Evolutionary conservation across 2,888 invertebrate genomes (phyloP).

Genomic region (Hirudinaria manillensis): DNA sequence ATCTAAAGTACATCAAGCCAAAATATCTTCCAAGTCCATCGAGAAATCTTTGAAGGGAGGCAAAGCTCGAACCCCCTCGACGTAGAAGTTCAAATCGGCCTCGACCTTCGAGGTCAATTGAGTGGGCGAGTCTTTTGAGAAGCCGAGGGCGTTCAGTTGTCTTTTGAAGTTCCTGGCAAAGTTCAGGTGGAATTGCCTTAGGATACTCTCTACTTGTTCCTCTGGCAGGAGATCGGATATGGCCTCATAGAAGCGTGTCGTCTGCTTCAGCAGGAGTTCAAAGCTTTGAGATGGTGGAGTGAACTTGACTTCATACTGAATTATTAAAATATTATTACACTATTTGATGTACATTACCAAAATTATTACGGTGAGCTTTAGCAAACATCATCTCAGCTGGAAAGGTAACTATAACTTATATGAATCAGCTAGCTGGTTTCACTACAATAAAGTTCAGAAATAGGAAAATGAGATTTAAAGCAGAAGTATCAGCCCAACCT

Average conservation of each 20-base stretch:
- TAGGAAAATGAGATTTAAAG: background rate
- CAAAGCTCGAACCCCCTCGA: constrained; percentile 48
- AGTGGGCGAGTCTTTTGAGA: background rate
- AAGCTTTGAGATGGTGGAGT: constrained; percentile 67
- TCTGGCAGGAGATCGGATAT: constrained; percentile 74
- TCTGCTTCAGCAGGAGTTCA: constrained; percentile 62
- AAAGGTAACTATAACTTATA: no score
- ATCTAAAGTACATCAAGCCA: background rate
- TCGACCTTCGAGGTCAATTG: constrained; percentile 6
- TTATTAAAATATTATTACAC: no score
- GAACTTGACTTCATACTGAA: constrained; percentile 80
- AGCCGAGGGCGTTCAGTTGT: constrained; percentile 1
- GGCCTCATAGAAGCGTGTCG: constrained; percentile 84
- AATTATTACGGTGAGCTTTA: no score
- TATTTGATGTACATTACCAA: no score
- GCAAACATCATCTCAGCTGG: no score
- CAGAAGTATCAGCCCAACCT: constrained; percentile 48
- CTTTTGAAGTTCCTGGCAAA: constrained; percentile 40
- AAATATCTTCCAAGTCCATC: constrained; percentile 38
- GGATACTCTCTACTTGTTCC: constrained; percentile 56
- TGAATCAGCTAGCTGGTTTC: background rate
- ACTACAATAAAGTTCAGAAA: background rate
- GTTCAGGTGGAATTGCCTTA: constrained; percentile 4
- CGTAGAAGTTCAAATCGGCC: constrained; percentile 40
- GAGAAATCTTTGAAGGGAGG: constrained; percentile 46